A percentile compares a stretch with the other conserved stretches of the same genome.
These are phyloP conservation scores for Notiomystis cincta DNA, from an alignment of 2,113 vertebrate species.

Conservation along the genomic window DNA sequence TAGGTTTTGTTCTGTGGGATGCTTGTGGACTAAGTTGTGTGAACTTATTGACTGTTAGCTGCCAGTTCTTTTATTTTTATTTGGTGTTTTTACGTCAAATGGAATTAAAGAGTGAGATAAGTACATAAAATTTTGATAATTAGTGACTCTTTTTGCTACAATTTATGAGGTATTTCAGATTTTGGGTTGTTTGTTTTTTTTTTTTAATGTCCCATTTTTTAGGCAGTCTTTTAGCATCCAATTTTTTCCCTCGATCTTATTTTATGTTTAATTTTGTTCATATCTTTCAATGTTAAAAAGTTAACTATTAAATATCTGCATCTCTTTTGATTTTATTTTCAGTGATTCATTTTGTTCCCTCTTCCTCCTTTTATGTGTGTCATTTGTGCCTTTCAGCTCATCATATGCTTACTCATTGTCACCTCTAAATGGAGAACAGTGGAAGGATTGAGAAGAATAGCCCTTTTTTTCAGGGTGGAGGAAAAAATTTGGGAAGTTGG, in stretches of 20 bases:
- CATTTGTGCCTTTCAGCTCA: not conserved
- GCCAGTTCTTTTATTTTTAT: not conserved
- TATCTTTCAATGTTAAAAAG: not conserved
- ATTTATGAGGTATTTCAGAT: rapidly evolving
- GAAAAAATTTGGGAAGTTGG: not conserved
- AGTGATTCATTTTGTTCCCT: not conserved
- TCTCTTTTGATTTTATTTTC: not conserved
- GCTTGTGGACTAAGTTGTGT: not conserved
- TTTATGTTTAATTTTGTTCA: not conserved
- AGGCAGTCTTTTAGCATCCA: not conserved
- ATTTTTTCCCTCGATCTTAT: not conserved
- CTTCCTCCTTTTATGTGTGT: not conserved
- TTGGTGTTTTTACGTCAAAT: not conserved
- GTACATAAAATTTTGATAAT: not conserved
- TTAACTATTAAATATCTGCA: not conserved
- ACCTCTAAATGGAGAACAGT: not conserved
- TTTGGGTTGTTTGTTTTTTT: not conserved
- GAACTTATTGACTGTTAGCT: not conserved
- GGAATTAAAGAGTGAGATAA: not conserved
- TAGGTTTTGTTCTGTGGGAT: not conserved
- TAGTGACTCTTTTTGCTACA: not conserved
- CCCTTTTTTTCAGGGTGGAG: rapidly evolving
- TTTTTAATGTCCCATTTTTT: not conserved
- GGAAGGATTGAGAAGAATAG: not conserved
- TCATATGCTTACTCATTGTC: not conserved